Percentiles rank a stretch among this genome's conserved stretches.
Conservation (phyloP, 2,797 vertebrate genomes). For the Gallinago stenura region DNA sequence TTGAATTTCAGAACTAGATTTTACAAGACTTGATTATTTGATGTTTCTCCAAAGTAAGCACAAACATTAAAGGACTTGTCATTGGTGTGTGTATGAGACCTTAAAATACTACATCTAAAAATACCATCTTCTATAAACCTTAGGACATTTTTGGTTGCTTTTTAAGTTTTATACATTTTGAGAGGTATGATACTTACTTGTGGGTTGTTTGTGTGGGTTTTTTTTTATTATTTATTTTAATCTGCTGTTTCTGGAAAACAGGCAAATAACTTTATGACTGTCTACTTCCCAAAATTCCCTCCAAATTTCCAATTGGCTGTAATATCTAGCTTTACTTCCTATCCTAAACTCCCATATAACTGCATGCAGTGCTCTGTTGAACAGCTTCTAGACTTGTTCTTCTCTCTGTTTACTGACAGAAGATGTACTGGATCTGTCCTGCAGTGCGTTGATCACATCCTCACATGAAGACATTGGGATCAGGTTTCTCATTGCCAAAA, state of each 20-base stretch:
- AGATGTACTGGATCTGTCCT: background rate
- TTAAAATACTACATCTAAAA: background rate
- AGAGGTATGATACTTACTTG: background rate
- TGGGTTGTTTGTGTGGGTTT: too few species aligned
- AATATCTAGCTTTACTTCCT: background rate
- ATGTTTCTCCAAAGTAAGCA: background rate
- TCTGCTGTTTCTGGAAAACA: background rate
- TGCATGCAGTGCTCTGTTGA: background rate
- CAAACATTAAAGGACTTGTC: background rate
- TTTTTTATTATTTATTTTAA: background rate
- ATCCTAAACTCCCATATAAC: background rate
- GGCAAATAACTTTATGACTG: background rate
- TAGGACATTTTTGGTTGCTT: background rate
- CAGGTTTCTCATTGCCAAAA: background rate
- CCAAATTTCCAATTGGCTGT: background rate
- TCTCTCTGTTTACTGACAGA: background rate
- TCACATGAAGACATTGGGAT: background rate
- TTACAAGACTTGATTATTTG: background rate
- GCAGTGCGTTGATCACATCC: background rate
- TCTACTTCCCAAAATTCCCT: background rate
- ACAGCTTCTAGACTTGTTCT: background rate
- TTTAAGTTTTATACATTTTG: background rate
- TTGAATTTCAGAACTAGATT: background rate
- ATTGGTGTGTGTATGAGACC: background rate
- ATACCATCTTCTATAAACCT: background rate